Evolutionary conservation across 2,797 vertebrate species (phyloP).

Genomic region (Anas bernieri): DNA sequence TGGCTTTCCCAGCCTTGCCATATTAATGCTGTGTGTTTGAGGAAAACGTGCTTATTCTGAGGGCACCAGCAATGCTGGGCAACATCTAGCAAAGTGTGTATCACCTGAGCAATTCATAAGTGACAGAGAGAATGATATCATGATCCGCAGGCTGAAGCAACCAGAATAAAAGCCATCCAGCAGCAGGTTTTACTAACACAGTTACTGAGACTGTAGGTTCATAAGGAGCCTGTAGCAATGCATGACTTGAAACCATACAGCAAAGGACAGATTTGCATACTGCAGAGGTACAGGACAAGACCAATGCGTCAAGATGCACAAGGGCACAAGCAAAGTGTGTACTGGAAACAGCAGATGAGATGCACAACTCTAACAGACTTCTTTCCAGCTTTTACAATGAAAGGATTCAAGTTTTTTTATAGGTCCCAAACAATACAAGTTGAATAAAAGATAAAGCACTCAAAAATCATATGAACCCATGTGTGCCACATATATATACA

Average conservation of each 20-base stretch:
- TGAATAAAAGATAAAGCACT: not conserved
- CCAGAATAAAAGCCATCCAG: not conserved
- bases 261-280: not conserved
- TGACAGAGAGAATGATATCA: not conserved
- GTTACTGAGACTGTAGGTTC: not conserved
- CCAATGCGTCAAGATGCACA: not conserved
- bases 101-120: not conserved
- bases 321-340: not conserved
- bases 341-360: not conserved
- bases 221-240: not conserved
- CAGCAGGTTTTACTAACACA: not conserved
- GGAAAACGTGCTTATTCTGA: not conserved
- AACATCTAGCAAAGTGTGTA: fast-evolving
- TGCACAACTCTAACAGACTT: not conserved
- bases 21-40: not conserved
- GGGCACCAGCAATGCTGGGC: not conserved
- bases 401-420: not conserved
- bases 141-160: not conserved
- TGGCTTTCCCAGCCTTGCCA: not conserved
- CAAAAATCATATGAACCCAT: not conserved
- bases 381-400: not conserved
- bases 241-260: not conserved
- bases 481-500: not conserved
- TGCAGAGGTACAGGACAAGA: not conserved
- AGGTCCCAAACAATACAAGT: not conserved